These are phyloP conservation scores for Pyxicephalus adspersus DNA, from an alignment of 2,113 vertebrate genomes.

Conservation along the genomic window DNA sequence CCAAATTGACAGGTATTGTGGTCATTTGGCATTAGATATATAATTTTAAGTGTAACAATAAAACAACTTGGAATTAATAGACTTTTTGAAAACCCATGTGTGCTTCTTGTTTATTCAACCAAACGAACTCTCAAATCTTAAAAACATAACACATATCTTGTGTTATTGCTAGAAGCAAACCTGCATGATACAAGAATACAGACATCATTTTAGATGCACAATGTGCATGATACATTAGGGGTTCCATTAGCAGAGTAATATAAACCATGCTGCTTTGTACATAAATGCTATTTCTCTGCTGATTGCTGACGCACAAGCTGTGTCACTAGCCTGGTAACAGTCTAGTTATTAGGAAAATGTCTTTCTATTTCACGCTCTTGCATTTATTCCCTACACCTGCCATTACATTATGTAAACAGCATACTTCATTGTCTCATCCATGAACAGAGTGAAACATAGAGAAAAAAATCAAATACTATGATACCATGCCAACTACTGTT, in stretches of 20 bases:
- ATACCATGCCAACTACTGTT: no score
- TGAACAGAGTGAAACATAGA: background rate
- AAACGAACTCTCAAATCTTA: background rate
- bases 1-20: no score
- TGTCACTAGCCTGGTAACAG: slow-evolving; percentile 6
- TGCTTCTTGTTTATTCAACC: no score
- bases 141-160: background rate
- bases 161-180: slow-evolving; percentile 7
- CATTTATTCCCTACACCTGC: slow-evolving; percentile 23
- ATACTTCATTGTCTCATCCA: slow-evolving; percentile 16
- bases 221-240: slow-evolving; percentile 25
- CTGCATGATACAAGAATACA: background rate
- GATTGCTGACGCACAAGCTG: slow-evolving; percentile 26
- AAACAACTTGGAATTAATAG: no score
- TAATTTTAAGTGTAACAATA: no score
- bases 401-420: slow-evolving; percentile 4
- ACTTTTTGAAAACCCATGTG: no score
- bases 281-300: slow-evolving; percentile 28
- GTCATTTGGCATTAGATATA: no score
- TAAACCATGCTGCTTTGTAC: slow-evolving; percentile 14
- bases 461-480: no score
- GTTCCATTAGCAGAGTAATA: slow-evolving; percentile 28
- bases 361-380: slow-evolving; percentile 19
- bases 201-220: slow-evolving; percentile 11
- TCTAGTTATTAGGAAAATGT: slow-evolving; percentile 11